Conservation (phyloP, 1,140 invertebrate genomes). For the Microvelia longipes region DNA sequence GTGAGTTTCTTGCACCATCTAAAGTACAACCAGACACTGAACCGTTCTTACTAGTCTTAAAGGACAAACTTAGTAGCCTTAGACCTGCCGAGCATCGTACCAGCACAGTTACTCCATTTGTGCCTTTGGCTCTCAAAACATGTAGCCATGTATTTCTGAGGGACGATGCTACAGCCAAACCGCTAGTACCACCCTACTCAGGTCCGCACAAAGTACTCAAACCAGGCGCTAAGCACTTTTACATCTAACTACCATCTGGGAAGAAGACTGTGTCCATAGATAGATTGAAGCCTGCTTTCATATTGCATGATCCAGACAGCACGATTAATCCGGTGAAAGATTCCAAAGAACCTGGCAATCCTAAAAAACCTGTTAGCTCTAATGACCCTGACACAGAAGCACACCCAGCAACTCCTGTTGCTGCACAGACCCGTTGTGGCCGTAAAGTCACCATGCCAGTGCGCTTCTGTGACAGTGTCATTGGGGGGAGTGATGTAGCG, state of each 20-base stretch:
- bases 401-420: background rate
- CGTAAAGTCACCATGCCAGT: background rate
- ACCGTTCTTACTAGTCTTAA: background rate
- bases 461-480: too few relatives aligned
- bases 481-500: too few relatives aligned
- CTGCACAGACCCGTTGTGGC: background rate
- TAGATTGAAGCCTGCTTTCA: conserved; percentile 14
- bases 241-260: conserved; percentile 8
- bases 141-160: conserved; percentile 22
- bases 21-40: background rate
- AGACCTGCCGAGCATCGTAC: background rate
- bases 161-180: conserved; percentile 17
- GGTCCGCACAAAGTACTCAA: conserved; percentile 23
- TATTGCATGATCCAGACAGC: background rate
- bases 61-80: background rate
- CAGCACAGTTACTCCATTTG: background rate
- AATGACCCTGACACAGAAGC: background rate
- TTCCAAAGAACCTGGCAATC: background rate
- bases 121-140: background rate
- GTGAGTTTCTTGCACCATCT: conserved; percentile 3
- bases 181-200: conserved; percentile 22
- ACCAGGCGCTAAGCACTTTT: conserved; percentile 17
- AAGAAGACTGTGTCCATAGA: conserved; percentile 7
- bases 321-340: background rate
- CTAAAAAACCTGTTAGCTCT: background rate